A percentile compares a stretch with the other conserved stretches of the same genome.
Conservation (phyloP, 2,888 invertebrate genomes). For the Rhogogaster chlorosoma region DNA sequence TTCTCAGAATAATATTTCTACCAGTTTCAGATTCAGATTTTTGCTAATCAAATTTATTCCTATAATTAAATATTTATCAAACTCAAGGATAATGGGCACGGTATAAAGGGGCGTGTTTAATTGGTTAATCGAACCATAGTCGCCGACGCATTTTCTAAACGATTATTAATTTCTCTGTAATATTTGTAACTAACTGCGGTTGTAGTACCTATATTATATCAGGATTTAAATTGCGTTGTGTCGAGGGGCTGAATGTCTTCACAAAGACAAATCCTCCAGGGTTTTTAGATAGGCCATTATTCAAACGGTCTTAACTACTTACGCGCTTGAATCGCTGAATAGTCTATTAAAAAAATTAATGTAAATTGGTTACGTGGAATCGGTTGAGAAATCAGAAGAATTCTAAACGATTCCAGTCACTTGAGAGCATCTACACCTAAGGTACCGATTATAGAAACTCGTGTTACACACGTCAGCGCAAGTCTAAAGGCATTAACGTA, state of each 20-base stretch:
- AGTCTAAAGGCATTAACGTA: constrained; percentile 9
- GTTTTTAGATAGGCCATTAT: constrained; percentile 28
- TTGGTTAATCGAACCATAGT: constrained; percentile 20
- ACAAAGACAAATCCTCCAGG: constrained; percentile 20
- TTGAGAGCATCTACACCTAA: constrained; percentile 9
- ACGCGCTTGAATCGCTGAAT: constrained; percentile 39
- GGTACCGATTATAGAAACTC: constrained; percentile 24
- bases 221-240: constrained; percentile 14
- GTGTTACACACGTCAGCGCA: background rate
- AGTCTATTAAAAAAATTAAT: constrained; percentile 36
- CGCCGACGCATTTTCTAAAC: background rate
- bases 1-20: background rate
- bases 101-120: background rate
- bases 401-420: constrained; percentile 38
- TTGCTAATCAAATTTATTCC: background rate
- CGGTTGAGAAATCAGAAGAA: constrained; percentile 38
- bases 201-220: background rate
- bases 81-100: constrained; percentile 3
- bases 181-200: background rate
- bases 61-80: background rate
- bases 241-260: background rate
- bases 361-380: constrained; percentile 48
- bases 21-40: background rate
- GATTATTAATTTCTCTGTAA: background rate
- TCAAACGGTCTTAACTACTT: constrained; percentile 19